Evolutionary conservation across 92 coral and sea anemone species (phyloP), one percentile per base, ranked within the genome.

Genomic region (Porites rus): DNA sequence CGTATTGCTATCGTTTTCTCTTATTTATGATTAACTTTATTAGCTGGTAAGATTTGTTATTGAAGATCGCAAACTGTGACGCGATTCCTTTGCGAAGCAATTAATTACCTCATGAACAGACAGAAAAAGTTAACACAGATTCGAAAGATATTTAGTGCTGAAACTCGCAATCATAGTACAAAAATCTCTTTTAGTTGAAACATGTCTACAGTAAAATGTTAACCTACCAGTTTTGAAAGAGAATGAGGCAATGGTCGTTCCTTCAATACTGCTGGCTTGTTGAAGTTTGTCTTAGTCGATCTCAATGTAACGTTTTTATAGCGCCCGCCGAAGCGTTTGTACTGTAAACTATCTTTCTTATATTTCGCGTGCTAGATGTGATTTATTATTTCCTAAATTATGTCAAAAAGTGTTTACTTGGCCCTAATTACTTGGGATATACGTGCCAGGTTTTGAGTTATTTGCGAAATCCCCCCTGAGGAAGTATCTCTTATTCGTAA

Each of bases 371-470:
- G 80, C 74, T 14, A 63, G 51, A 61, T 72, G 74, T 83, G 87
- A 83, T 73, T 73, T 83, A 83, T 83, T 83, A 76, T 63, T 83
- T 65, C 63, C 24, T 65, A 63, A 63, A 59, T 51, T 46, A 63
- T 16, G 80, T 61, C 51, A 54, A 83, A 74, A 65, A 22, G 65
- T 83, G 87, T 83, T 83, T 83, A 25, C 51, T 73, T 51, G 87
- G 74, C 74, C 16, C 80, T 75, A 50, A 53, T 74, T 83, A 63
- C 87, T 50, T 13, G 65, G 24, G 25, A 16, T 63, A 52, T 53
- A 65, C 65, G 80, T 53, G 58, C n/a, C 51, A 54, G 64, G 18
- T 62, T 74, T 62, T 65, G 24, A 62, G 67, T 43, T 72, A 50
- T 83, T 73, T 74, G 59, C 21, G 59, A n/a, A 22, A 62, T 73